These are phyloP conservation scores for Gisinianus flammeolus DNA, from an alignment of 2,888 invertebrate genomes.

Conservation along the genomic window DNA sequence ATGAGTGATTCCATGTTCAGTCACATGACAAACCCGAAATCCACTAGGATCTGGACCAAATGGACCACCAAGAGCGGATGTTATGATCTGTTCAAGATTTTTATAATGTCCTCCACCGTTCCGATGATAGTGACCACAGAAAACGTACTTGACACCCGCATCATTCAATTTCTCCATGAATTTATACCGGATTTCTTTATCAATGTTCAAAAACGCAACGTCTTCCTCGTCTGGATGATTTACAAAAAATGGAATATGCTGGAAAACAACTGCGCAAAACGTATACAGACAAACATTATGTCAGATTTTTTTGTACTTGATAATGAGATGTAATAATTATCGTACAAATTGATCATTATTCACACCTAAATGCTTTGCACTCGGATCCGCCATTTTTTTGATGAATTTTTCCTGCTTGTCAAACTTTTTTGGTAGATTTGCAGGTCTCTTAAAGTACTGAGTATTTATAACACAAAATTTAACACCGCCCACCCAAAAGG, in stretches of 20 bases:
- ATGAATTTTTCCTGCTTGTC: slow-evolving; percentile 61
- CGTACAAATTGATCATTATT: background rate
- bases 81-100: slow-evolving; percentile 63
- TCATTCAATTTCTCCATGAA: slow-evolving; percentile 62
- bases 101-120: slow-evolving; percentile 63
- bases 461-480: slow-evolving; percentile 64
- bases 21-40: slow-evolving; percentile 63
- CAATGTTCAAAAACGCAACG: slow-evolving; percentile 62
- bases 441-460: slow-evolving; percentile 62
- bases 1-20: slow-evolving; percentile 61
- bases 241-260: slow-evolving; percentile 64
- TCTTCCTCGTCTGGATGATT: slow-evolving; percentile 60
- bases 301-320: background rate
- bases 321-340: background rate
- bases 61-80: slow-evolving; percentile 63
- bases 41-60: slow-evolving; percentile 59
- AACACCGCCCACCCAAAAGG: slow-evolving; percentile 64
- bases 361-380: slow-evolving; percentile 36
- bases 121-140: slow-evolving; percentile 65
- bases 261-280: slow-evolving; percentile 61
- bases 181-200: slow-evolving; percentile 59
- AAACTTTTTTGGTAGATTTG: slow-evolving; percentile 57
- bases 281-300: no score
- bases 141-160: slow-evolving; percentile 63
- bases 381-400: slow-evolving; percentile 47